Conservation (phyloP, 1,140 invertebrate genomes). For the Pissodes strobi region DNA sequence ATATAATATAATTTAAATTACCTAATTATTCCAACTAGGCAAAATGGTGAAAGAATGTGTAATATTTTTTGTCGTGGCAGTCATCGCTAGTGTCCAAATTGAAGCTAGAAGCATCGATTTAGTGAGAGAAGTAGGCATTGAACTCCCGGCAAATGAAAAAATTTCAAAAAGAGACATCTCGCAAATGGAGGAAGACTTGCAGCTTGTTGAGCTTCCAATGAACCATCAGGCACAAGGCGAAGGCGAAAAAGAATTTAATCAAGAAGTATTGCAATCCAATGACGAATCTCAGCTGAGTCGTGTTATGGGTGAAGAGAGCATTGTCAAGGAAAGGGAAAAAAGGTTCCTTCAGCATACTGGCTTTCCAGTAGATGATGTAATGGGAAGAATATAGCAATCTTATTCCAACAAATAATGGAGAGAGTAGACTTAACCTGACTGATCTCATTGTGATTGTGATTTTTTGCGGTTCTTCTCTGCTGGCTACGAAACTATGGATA, state of each 20-base stretch:
- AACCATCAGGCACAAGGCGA: not conserved
- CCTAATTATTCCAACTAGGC: not conserved
- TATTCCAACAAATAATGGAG: constrained; percentile 5
- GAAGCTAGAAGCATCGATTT: constrained; percentile 16
- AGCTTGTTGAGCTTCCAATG: not conserved
- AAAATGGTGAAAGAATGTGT: not conserved
- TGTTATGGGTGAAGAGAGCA: not conserved
- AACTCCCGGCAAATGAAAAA: constrained; percentile 29
- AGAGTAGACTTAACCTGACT: constrained; percentile 23
- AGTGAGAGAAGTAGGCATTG: constrained; percentile 17
- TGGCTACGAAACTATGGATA: too few species aligned
- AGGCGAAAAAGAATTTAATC: not conserved
- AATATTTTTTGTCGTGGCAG: not conserved
- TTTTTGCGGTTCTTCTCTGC: too few species aligned
- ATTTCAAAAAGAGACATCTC: constrained; percentile 21
- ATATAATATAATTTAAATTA: not conserved
- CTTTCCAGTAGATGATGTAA: constrained; percentile 13
- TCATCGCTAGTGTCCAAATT: not conserved
- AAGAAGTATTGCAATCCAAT: not conserved
- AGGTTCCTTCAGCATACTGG: not conserved
- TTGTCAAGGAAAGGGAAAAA: constrained; percentile 11
- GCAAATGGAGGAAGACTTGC: not conserved
- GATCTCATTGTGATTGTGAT: constrained; percentile 24
- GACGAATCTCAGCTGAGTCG: too few species aligned
- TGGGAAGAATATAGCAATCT: constrained; percentile 11